Conservation (phyloP, 2,888 invertebrate species). For the Cotesia congregata region DNA sequence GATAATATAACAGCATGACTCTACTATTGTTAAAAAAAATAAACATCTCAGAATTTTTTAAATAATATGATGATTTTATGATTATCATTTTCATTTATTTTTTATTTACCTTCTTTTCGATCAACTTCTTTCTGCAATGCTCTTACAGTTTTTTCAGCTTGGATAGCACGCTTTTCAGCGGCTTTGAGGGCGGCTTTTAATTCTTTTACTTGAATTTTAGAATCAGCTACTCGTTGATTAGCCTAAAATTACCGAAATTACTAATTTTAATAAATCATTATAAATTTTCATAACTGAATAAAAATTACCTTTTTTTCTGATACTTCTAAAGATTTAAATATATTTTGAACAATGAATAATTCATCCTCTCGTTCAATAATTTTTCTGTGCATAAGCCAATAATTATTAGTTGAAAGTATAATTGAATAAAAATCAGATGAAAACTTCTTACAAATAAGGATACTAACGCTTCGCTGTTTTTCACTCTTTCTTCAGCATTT, state of each 20-base stretch:
- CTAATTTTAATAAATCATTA: background rate
- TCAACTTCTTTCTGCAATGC: constrained; percentile 65
- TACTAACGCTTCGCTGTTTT: constrained; percentile 76
- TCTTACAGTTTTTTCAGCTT: constrained; percentile 65
- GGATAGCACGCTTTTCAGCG: constrained; percentile 66
- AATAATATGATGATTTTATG: background rate
- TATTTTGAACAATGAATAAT: constrained; percentile 68
- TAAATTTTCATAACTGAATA: background rate
- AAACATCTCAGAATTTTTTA: no score
- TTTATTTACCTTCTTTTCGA: constrained; percentile 63
- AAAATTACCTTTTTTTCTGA: constrained; percentile 66
- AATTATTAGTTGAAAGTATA: background rate
- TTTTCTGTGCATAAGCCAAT: constrained; percentile 56
- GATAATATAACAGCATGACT: no score
- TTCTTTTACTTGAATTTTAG: constrained; percentile 64
- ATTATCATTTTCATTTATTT: background rate
- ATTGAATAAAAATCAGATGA: background rate
- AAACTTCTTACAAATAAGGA: background rate
- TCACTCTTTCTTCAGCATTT: constrained; percentile 79
- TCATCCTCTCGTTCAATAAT: constrained; percentile 69
- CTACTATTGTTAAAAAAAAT: no score
- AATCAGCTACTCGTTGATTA: constrained; percentile 67
- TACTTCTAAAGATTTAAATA: constrained; percentile 68
- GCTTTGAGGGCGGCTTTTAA: constrained; percentile 62
- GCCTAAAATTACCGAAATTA: constrained; percentile 54